Conservation (phyloP, 2,113 vertebrate species). For the Cephalopholis sonnerati region DNA sequence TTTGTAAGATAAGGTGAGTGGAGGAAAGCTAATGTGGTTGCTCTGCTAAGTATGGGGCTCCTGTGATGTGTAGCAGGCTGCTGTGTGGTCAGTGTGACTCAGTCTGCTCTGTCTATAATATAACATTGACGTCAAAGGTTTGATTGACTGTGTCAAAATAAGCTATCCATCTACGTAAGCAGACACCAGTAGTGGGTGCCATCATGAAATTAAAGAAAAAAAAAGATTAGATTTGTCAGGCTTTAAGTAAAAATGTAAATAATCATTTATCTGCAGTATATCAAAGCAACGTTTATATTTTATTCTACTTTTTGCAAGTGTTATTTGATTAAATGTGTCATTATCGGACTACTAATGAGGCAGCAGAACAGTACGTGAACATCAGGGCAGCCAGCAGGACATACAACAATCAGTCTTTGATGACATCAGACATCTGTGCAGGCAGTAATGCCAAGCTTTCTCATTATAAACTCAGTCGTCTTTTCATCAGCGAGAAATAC, state of each 20-base stretch:
- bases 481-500: conserved; percentile 65
- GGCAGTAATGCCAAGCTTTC: conserved; percentile 53
- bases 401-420: conserved; percentile 69
- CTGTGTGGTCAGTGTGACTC: not conserved
- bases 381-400: conserved; percentile 73
- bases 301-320: conserved; percentile 10
- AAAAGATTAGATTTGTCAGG: not conserved
- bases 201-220: not conserved
- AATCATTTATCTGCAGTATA: not conserved
- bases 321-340: conserved; percentile 59
- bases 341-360: conserved; percentile 66
- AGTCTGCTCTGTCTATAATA: not conserved
- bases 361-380: conserved; percentile 50
- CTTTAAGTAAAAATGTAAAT: not conserved
- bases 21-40: not conserved
- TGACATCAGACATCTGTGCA: conserved; percentile 75
- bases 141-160: not conserved
- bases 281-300: conserved; percentile 3
- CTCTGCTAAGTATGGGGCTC: not conserved
- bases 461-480: conserved; percentile 57
- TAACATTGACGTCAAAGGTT: not conserved
- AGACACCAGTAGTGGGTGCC: not conserved
- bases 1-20: not conserved
- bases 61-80: not conserved
- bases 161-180: not conserved